Evolutionary conservation across 2,888 invertebrate genomes (phyloP).

Genomic region (Lasioglossum morio): DNA sequence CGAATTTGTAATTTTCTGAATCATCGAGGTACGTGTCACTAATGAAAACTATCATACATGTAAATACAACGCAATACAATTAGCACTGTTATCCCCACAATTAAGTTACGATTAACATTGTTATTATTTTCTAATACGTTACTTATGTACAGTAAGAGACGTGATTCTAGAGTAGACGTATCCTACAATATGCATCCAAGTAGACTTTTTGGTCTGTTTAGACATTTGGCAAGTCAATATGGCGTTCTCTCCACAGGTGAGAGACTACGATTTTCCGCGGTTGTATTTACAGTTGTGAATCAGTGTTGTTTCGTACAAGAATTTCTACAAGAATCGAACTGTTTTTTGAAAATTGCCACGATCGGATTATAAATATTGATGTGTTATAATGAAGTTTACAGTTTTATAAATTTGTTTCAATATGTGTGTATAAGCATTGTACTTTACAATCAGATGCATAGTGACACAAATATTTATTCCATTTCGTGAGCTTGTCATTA

Average conservation of each 20-base stretch:
- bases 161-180: not conserved
- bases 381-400: slow-evolving; percentile 12
- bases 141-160: slow-evolving; percentile 16
- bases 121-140: slow-evolving; percentile 15
- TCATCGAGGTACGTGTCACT: slow-evolving; percentile 32
- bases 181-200: slow-evolving; percentile 21
- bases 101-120: not conserved
- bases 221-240: slow-evolving; percentile 71
- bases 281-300: slow-evolving; percentile 43
- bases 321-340: slow-evolving; percentile 16
- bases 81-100: slow-evolving; percentile 8
- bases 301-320: not conserved
- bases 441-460: slow-evolving; percentile 35
- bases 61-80: slow-evolving; percentile 7
- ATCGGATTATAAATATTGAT: not conserved
- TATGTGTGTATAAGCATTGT: slow-evolving; percentile 48
- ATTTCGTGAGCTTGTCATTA: slow-evolving; percentile 61
- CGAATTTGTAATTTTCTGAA: slow-evolving; percentile 25
- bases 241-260: slow-evolving; percentile 72
- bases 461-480: slow-evolving; percentile 65
- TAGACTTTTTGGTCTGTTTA: slow-evolving; percentile 67
- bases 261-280: slow-evolving; percentile 57
- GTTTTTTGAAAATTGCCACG: not conserved
- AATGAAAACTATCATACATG: slow-evolving; percentile 15
- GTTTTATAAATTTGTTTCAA: slow-evolving; percentile 17